Evolutionary conservation across 1,140 invertebrate genomes (phyloP), one percentile per base, ranked within the genome.

Genomic region (Sinella curviseta): DNA sequence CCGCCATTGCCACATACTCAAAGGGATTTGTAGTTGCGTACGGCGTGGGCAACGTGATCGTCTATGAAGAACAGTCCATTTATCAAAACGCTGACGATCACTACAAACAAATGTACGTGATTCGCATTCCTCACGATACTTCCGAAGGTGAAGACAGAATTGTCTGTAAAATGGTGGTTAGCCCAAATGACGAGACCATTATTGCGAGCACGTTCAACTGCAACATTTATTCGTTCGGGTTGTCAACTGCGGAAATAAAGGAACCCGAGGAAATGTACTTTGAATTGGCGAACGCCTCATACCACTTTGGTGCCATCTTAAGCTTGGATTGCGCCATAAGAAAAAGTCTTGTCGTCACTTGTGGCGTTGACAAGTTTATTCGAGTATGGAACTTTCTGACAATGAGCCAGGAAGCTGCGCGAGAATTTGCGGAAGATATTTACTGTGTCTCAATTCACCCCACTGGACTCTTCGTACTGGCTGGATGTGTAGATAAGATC

Each of bases 331-430:
- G 94, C 77, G 96, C 95, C 85, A 89, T 92, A 1, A 94, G 95
- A 91, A 97, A 97, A 87, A 92, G 95, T 0, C 91, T 97, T 39
- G 91, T 97, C 35, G 92, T 96, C 85, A 97, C 95, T 0, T 95
- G 95, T 75, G 87, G 90, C 79, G 84, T 90, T 16, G 96, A 98
- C 86, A 90, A 93, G 77, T 95, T 92, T 33, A 90, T 97, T 36
- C 89, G 94, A 67, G 89, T 98, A 17, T 97, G 96, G 95, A 95
- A 97, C 85, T 97, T 94, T 83, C 92, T 95, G 85, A 93, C 91
- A 0, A 90, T 91, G 80, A 91, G 89, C 55, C 86, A 96, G 33
- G 92, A 97, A 83, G 86, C 96, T 85, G 90, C 91, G 57, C 94
- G 94, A 85, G 90, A 94, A 80, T 96, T 95, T 85, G 89, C 92